Percentiles rank a stretch among this genome's conserved stretches.
Evolutionary conservation across 2,113 vertebrate genomes (phyloP).

Genomic region (Taxidea taxus): DNA sequence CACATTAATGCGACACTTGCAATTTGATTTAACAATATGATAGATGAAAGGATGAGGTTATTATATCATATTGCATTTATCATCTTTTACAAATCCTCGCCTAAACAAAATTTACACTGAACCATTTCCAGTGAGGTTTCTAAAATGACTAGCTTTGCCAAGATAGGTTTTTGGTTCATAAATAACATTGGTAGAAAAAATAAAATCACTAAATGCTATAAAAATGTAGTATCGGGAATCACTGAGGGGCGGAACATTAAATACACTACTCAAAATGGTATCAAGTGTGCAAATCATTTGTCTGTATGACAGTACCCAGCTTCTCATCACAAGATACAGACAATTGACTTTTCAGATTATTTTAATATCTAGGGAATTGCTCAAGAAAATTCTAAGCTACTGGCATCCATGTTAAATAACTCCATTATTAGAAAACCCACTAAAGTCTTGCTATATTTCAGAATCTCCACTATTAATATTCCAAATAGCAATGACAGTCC

Average conservation of each 20-base stretch:
- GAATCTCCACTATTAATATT: background rate
- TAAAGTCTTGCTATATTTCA: constrained; percentile 23
- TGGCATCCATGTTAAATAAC: constrained; percentile 35
- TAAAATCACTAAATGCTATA: constrained; percentile 55
- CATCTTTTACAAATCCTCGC: constrained; percentile 57
- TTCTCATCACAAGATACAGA: constrained; percentile 12
- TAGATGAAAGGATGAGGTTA: constrained; percentile 69
- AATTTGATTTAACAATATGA: constrained; percentile 75
- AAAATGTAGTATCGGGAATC: constrained; percentile 38
- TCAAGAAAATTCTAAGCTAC: constrained; percentile 45
- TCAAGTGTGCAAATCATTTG: constrained; percentile 55
- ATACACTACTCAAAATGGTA: constrained; percentile 35
- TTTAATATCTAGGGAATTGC: constrained; percentile 43
- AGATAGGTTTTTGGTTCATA: constrained; percentile 62
- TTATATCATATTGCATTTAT: constrained; percentile 70
- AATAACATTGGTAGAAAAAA: constrained; percentile 47
- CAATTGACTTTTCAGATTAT: constrained; percentile 49
- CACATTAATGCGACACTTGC: constrained; percentile 58
- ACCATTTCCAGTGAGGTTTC: constrained; percentile 45
- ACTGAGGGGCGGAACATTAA: constrained; percentile 53
- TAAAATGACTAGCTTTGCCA: constrained; percentile 56
- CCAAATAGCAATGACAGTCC: background rate
- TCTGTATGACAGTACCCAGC: constrained; percentile 3
- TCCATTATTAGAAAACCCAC: constrained; percentile 40
- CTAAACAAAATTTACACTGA: constrained; percentile 74